phyloP scores from a whole-genome alignment of 2,113 vertebrate species.

The Nibea coibor region DNA sequence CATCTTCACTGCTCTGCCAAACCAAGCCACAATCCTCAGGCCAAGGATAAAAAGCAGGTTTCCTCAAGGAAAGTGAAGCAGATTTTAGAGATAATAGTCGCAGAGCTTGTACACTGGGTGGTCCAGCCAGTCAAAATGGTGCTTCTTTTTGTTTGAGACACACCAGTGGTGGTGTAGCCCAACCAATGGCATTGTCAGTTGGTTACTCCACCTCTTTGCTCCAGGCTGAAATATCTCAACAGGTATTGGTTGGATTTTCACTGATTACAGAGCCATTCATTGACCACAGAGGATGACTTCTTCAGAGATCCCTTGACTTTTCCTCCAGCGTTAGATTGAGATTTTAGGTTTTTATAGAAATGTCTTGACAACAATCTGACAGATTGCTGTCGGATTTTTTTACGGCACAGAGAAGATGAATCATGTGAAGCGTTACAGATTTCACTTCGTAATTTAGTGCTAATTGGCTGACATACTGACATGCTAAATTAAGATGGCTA shows the following conservation, averaged over 20 bases:
- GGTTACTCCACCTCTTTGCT: not conserved
- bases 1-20: constrained; percentile 1
- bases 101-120: not conserved
- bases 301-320: not conserved
- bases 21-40: constrained; percentile 13
- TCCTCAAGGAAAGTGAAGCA: not conserved
- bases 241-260: not conserved
- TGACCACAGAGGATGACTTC: not conserved
- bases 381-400: too few species aligned
- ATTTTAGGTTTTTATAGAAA: too few species aligned
- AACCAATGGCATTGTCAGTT: too few species aligned
- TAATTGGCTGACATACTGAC: not conserved
- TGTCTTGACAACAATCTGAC: too few species aligned
- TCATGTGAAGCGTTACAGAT: too few species aligned
- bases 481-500: not conserved
- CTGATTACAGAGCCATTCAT: not conserved
- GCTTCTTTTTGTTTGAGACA: not conserved
- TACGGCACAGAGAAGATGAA: too few species aligned
- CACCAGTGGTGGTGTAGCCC: not conserved
- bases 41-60: not conserved
- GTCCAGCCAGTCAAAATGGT: not conserved
- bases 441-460: not conserved
- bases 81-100: not conserved
- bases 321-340: too few species aligned
- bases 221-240: not conserved